A percentile compares a stretch with the other conserved stretches of the same genome.
phyloP scores from a whole-genome alignment of 2,888 invertebrate species.

The Brachylomia viminalis region DNA sequence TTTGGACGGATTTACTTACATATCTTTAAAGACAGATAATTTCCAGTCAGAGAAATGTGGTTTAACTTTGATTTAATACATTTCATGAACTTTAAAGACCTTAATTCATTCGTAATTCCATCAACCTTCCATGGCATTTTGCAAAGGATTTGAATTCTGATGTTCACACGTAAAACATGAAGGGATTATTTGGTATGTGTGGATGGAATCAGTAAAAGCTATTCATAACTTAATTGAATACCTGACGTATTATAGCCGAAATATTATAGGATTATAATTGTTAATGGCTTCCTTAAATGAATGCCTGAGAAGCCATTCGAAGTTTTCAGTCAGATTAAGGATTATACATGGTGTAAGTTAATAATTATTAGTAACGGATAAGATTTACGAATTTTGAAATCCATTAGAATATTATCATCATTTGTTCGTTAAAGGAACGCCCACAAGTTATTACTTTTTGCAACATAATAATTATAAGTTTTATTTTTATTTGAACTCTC shows the following conservation, averaged over 20 bases:
- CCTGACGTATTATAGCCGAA: conserved; percentile 3
- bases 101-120: not conserved
- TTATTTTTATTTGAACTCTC: not conserved
- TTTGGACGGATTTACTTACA: not conserved
- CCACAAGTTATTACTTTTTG: not conserved
- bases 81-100: conserved; percentile 5
- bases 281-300: conserved; percentile 20
- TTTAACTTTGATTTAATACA: conserved; percentile 1
- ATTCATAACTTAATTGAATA: conserved; percentile 14
- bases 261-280: conserved; percentile 21
- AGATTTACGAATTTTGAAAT: not conserved
- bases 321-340: not conserved
- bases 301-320: not conserved
- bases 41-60: not conserved
- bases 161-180: conserved; percentile 26
- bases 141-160: conserved; percentile 6
- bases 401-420: too few species aligned
- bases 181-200: conserved; percentile 10
- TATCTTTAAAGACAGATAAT: not conserved
- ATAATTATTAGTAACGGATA: not conserved
- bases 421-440: not conserved
- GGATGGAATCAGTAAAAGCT: conserved; percentile 16
- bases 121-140: conserved; percentile 1
- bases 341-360: not conserved
- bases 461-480: too few species aligned